Base-by-base conservation (phyloP, 2,113 vertebrate genomes). In the Burhinus bistriatus region DNA sequence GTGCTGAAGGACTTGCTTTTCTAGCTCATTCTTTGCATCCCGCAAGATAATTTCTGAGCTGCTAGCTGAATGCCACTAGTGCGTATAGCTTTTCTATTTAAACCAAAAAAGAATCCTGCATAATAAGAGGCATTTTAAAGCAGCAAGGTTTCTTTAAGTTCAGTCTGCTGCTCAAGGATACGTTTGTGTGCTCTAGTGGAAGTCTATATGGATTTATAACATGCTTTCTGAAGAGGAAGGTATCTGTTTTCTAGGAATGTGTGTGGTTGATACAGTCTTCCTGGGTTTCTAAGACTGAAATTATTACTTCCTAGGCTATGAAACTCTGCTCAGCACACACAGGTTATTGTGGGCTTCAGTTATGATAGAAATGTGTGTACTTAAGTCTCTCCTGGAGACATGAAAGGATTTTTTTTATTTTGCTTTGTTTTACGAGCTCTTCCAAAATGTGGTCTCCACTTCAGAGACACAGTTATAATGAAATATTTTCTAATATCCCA, bases 401-500 rank as follows among this genome's bases (percentile, higher is more conserved):
- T 42, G 32, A 93, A 96, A 80, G 22, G 12, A 26, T 49, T 51
- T 91, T 73, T 44, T 95, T 89, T 55, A 91, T 47, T 75, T 77
- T 83, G 22, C 49, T 87, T 90, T 92, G 64, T 70, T 96, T 95
- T 82, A 87, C 65, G 72, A 93, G 71, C 57, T 88, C 81, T 96
- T 95, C 92, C 52, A 91, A 82, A 92, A 89, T 83, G 82, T 91
- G 90, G 86, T 93, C 27, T 93, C 51, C 25, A 76, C 70, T 97
- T 97, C 93, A 97, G 91, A 93, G 82, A 94, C 91, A 81, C 70
- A 77, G 76, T 81, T 97, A 81, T 62, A 95, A 91, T 95, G 85
- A 96, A 97, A 83, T 96, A 94, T 87, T 98, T 97, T 96, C 95
- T 98, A 95, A 97, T 93, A 94, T 78, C 52, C 54, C 87, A 90